Evolutionary conservation across 2,113 vertebrate species (phyloP).

Genomic region (Zeus faber): DNA sequence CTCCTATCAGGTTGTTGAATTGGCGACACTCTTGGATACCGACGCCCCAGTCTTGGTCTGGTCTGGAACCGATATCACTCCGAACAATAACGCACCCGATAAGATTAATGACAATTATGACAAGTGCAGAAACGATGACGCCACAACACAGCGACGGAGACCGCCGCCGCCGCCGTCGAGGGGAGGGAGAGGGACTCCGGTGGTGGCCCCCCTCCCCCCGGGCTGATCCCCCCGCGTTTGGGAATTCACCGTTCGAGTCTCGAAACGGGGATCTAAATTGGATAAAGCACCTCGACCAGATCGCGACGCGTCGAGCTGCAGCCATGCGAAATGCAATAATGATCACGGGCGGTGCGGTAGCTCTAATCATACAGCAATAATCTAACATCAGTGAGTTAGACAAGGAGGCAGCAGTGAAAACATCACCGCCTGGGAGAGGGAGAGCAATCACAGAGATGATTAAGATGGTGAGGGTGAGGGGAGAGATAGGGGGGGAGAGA

Average conservation of each 20-base stretch:
- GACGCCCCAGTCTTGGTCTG: too few relatives aligned
- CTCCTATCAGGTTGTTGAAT: too few relatives aligned
- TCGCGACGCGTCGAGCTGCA: constrained; percentile 51
- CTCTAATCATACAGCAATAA: constrained; percentile 69
- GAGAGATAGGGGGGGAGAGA: constrained; percentile 33
- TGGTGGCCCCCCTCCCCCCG: too few relatives aligned
- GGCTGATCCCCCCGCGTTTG: too few relatives aligned
- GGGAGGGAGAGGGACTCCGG: too few relatives aligned
- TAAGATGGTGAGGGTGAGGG: constrained; percentile 45
- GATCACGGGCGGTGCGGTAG: constrained; percentile 59
- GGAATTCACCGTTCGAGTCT: constrained; percentile 37
- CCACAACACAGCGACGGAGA: constrained; percentile 19
- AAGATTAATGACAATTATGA: constrained; percentile 11
- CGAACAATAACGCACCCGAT: too few relatives aligned
- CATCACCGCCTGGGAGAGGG: constrained; percentile 59
- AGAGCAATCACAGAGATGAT: constrained; percentile 70
- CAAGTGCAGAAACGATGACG: background rate
- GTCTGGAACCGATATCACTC: too few relatives aligned
- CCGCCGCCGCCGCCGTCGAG: background rate
- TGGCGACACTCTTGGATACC: too few relatives aligned
- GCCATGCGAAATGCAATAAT: constrained; percentile 62
- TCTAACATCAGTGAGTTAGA: constrained; percentile 65
- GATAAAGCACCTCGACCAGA: constrained; percentile 64
- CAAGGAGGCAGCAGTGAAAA: constrained; percentile 56
- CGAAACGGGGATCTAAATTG: constrained; percentile 62